Evolutionary conservation across 2,888 invertebrate species (phyloP), one percentile per base, ranked within the genome.

Genomic region (Meiosimyza decipiens): DNA sequence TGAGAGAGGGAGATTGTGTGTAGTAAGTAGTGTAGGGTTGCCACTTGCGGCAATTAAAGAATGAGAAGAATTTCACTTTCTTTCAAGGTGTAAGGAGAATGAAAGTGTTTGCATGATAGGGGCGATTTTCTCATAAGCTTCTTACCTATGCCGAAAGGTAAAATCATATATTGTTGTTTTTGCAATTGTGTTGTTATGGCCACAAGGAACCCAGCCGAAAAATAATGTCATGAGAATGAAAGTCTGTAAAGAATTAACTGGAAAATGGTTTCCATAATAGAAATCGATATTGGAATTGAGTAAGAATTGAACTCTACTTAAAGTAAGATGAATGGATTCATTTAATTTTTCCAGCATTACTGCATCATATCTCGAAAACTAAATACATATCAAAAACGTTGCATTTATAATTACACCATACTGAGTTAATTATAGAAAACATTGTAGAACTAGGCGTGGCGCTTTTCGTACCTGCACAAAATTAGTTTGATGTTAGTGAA

Each of bases 11-110:
- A 54, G 16, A 54, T 54, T 16, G 54, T 54, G 13, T 51, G 54
- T 54, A 40, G 40, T 40, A 7, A 40, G 40, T 40, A 6, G 40
- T 40, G 1, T 40, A 40, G 40, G 40, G 40, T 40, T 40, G 40
- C 40, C 40, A 40, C 40, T 13, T 28, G 57, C 28, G 18, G 51
- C 40, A 64, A 57, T 47, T 15, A 40, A 63, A 72, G 67, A 22
- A 63, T 65, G 65, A 60, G 28, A 70, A 62, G 57, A 73, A 63
- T 72, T 72, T 74, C 70, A 65, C 65, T 69, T 70, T 71, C 65
- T 18, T 67, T 65, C 50, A 15, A n/a, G 11, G 55, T 22, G 33
- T 40, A 55, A 52, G 33, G 59, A 62, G 60, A 71, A 63, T 13
- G 62, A 67, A 67, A 49, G 64, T 66, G 47, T 55, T 71, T 73